These are phyloP conservation scores for Sminthurides aquaticus DNA, from an alignment of 2,888 invertebrate species.

Conservation along the genomic window DNA sequence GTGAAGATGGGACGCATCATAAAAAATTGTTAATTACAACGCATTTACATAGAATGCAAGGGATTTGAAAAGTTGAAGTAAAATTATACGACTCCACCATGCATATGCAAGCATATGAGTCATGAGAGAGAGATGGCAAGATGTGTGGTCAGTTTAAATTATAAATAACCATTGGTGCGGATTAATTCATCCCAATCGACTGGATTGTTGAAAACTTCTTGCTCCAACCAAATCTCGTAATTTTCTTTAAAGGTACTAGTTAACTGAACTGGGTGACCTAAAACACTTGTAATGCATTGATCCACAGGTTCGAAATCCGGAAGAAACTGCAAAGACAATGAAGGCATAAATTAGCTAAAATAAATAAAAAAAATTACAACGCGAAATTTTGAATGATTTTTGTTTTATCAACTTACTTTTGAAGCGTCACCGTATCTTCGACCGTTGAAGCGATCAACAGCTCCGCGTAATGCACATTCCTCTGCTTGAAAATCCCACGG, in stretches of 20 bases:
- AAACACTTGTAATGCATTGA: conserved; percentile 71
- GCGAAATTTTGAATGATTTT: background rate
- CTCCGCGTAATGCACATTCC: conserved; percentile 85
- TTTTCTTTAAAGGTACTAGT: conserved; percentile 88
- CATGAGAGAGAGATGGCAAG: too few relatives aligned
- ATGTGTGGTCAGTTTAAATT: too few relatives aligned
- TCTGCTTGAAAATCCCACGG: conserved; percentile 98
- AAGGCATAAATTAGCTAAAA: background rate
- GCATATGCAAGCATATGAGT: too few relatives aligned
- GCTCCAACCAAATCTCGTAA: conserved; percentile 91
- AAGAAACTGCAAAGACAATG: conserved; percentile 28
- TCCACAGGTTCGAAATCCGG: conserved; percentile 61
- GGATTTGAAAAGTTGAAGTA: too few relatives aligned
- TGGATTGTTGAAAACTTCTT: conserved; percentile 82
- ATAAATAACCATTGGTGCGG: conserved; percentile 11
- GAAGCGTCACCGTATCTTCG: conserved; percentile 65
- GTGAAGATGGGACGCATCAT: too few relatives aligned
- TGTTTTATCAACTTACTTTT: conserved; percentile 37
- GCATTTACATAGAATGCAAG: too few relatives aligned
- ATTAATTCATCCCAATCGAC: conserved; percentile 55
- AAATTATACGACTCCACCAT: too few relatives aligned
- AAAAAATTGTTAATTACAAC: too few relatives aligned
- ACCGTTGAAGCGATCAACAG: conserved; percentile 92
- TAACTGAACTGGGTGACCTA: conserved; percentile 70
- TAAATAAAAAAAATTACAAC: background rate